Base-by-base conservation (phyloP, 1,140 invertebrate species). In the Drosophila bipectinata region DNA sequence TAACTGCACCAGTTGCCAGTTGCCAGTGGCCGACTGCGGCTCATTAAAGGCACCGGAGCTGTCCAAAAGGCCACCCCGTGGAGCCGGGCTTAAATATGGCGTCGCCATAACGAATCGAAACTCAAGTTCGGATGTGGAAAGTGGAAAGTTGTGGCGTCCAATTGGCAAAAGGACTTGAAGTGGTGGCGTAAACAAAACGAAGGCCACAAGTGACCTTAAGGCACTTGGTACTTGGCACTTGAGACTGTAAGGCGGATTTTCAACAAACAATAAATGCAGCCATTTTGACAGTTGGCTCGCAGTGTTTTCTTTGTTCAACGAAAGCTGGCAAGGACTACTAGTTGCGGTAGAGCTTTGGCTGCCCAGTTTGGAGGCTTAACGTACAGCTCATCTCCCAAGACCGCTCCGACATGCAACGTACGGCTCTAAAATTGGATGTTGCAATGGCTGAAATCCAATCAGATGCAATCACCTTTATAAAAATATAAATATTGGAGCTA, bases 161-260 rank as follows among this genome's bases (percentile, higher is more conserved):
- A 44, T 62, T 61, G 68, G 68, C 68, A 55, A 72, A 76, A 69
- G 61, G 61, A 83, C 75, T 79, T 48, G 49, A 57, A 69, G 79
- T 30, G 21, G 72, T 39, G 48, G 24, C 34, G 30, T 55, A 62
- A 63, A 68, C 32, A 79, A 77, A 62, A 52, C 72, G 18, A 49
- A 53, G 60, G 56, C 32, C 73, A 21, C 64, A 54, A 82, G 53
- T 48, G 48, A 39, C 45, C 59, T 37, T 37, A 37, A 37, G 34
- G 34, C 34, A 37, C 34, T 37, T 49, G 55, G 45, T 59, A 54
- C 52, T 60, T 49, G 55, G 48, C 63, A 57, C 52, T 60, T 58
- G 79, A 41, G 79, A 79, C 72, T 77, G 81, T 67, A 77, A 47
- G 55, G 55, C 67, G 41, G 77, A 73, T 85, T 80, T 75, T 78